Evolutionary conservation across 2,888 invertebrate species (phyloP).

Genomic region (Cephus sareptanus): DNA sequence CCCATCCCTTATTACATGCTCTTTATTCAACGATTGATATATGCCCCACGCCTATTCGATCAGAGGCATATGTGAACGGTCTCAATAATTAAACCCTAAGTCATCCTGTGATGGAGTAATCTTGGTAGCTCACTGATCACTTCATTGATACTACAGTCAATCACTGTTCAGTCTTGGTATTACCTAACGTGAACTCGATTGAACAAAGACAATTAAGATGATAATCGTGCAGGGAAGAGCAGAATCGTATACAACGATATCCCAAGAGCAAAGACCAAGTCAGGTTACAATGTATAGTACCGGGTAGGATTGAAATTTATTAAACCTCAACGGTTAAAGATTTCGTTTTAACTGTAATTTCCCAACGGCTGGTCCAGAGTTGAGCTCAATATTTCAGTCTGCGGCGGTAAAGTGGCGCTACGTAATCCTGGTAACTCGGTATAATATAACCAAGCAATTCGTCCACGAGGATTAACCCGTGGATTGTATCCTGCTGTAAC

Average conservation of each 20-base stretch:
- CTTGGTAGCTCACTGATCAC: background rate
- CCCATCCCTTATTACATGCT: background rate
- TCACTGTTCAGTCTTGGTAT: background rate
- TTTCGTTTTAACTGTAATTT: conserved; percentile 43
- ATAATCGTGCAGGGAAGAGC: background rate
- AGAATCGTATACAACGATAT: background rate
- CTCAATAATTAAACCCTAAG: conserved; percentile 53
- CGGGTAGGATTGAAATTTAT: conserved; percentile 32
- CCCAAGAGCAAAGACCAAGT: background rate
- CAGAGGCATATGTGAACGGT: conserved; percentile 52
- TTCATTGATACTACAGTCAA: background rate
- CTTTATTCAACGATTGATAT: conserved; percentile 39
- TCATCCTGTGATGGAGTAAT: background rate
- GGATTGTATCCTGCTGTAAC: conserved; percentile 37
- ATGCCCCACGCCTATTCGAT: conserved; percentile 48
- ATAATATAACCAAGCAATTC: conserved; percentile 24
- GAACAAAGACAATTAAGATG: background rate
- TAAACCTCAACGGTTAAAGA: conserved; percentile 43
- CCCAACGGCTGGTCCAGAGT: conserved; percentile 32
- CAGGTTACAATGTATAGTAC: background rate
- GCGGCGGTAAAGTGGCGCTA: conserved; percentile 1
- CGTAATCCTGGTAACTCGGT: conserved; percentile 22
- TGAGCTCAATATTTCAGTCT: background rate
- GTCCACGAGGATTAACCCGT: conserved; percentile 11
- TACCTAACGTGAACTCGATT: background rate